Evolutionary conservation across 2,797 vertebrate genomes (phyloP).

Genomic region (Platalea minor): DNA sequence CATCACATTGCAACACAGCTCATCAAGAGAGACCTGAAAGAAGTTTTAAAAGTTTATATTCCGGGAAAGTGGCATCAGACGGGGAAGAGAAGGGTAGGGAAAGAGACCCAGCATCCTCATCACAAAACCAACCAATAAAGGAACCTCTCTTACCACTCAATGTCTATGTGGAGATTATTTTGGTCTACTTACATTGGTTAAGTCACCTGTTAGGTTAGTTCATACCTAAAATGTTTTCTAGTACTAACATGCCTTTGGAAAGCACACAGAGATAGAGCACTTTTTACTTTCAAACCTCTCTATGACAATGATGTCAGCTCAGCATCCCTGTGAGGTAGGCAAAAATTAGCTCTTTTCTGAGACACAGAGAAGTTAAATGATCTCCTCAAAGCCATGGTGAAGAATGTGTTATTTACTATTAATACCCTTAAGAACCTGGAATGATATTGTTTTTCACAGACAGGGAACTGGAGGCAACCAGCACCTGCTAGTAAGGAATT

Average conservation of each 20-base stretch:
- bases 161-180: neutral
- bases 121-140: neutral
- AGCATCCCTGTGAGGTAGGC: conserved; percentile 15
- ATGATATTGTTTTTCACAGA: neutral
- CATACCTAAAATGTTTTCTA: neutral
- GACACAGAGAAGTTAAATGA: neutral
- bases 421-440: neutral
- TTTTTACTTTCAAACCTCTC: conserved; percentile 5
- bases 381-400: neutral
- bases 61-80: neutral
- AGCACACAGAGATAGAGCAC: conserved; percentile 22
- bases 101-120: neutral
- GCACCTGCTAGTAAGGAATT: neutral
- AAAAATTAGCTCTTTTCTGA: neutral
- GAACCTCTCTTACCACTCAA: neutral
- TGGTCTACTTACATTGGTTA: neutral
- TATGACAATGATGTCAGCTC: neutral
- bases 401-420: neutral
- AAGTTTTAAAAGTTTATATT: neutral
- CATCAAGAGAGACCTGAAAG: neutral
- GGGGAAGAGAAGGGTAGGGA: neutral
- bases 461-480: neutral
- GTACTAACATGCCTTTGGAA: neutral
- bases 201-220: neutral
- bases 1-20: neutral